Conservation (phyloP, 2,888 invertebrate genomes). For the Ceramica pisi region DNA sequence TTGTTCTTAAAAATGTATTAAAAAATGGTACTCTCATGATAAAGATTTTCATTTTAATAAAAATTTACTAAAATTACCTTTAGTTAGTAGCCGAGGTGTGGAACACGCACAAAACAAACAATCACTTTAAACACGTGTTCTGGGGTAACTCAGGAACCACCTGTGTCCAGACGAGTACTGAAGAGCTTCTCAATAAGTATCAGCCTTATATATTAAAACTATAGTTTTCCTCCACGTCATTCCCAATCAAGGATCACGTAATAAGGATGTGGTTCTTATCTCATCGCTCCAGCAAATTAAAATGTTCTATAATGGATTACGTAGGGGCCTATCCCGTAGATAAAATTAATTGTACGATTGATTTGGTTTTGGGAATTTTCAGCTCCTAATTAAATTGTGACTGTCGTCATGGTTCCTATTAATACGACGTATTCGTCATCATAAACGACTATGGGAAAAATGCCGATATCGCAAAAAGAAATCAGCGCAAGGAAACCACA, state of each 20-base stretch:
- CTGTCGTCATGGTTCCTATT: too few relatives aligned
- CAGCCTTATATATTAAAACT: conserved; percentile 2
- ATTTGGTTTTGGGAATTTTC: too few relatives aligned
- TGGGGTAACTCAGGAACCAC: too few relatives aligned
- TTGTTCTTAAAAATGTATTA: too few relatives aligned
- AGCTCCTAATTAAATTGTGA: too few relatives aligned
- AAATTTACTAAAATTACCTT: background rate
- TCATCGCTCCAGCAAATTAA: background rate
- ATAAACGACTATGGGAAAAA: too few relatives aligned
- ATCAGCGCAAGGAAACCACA: too few relatives aligned
- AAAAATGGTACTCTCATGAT: too few relatives aligned
- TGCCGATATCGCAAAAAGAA: too few relatives aligned
- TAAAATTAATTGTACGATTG: background rate
- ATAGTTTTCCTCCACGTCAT: conserved; percentile 6
- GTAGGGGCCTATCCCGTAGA: background rate
- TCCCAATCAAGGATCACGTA: background rate
- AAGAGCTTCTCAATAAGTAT: background rate
- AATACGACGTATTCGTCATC: too few relatives aligned
- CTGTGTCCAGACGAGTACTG: background rate
- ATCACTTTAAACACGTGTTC: background rate
- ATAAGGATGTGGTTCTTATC: background rate
- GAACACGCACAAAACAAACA: background rate
- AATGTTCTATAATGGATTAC: background rate
- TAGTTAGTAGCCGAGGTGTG: background rate
- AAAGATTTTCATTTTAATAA: too few relatives aligned